Evolutionary conservation across 2,797 vertebrate genomes (phyloP), one percentile per base, ranked within the genome.

Genomic region (Cirrhinus molitorella): DNA sequence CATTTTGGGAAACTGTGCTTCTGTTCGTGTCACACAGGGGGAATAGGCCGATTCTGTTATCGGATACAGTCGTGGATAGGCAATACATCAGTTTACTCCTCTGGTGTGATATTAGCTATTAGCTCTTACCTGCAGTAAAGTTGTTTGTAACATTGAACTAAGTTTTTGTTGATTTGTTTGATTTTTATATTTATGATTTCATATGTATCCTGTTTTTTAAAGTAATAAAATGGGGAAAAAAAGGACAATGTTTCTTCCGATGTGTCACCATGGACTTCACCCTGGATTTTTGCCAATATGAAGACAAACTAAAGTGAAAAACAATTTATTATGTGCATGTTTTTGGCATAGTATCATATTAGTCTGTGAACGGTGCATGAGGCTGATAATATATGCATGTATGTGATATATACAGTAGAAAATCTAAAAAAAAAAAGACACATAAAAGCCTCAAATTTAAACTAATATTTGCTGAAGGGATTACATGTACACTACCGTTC

Each of bases 171-270:
- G 23, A 88, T 94, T 90, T 87, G 74, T 89, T 92, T 89, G 74
- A 84, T 89, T 92, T 95, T 93, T 94, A 95, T 95, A 94, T 94
- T 92, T 93, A 94, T 95, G 84, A 94, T 94, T 96, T 95, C 93
- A 92, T 95, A 94, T 94, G 93, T 95, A 92, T 91, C 89, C 92
- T 93, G 92, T 93, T 95, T 95, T 90, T 89, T 91, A 93, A 95
- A 94, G 91, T 92, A 94, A 94, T 94, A 94, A 94, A 95, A 93
- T 88, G 34, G 80, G 92, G 91, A 88, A 89, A 90, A 63, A 89
- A 90, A 21, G 89, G 83, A 79, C 40, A 57, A 53, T 65, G 57
- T 31, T 63, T 78, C 57, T 63, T 63, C 17, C 28, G n/a, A 45
- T 70, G 59, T 73, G 47, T 73, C 71, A 8, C 5, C 49, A n/a